phyloP scores from a whole-genome alignment of 2,113 vertebrate species.

The Apteryx owenii region DNA sequence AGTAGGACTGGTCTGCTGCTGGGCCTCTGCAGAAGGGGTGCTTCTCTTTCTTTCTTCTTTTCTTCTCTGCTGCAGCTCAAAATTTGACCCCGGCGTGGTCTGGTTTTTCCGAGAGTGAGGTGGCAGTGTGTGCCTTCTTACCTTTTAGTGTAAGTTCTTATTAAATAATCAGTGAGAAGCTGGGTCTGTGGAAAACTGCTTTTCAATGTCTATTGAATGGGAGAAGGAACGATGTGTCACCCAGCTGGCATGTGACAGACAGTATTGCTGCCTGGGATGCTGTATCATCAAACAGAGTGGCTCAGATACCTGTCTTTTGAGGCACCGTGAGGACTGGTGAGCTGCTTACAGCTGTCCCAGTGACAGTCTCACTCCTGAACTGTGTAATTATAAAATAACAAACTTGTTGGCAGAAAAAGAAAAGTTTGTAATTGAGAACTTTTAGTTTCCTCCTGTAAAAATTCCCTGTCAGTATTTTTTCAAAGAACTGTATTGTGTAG shows the following conservation, averaged over 20 bases:
- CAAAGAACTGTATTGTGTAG: background rate
- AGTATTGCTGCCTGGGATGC: background rate
- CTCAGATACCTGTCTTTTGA: background rate
- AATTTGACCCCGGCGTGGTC: background rate
- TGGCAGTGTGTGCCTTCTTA: background rate
- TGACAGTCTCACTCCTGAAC: background rate
- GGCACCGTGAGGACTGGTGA: fast-evolving
- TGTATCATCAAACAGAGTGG: background rate
- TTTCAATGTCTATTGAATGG: background rate
- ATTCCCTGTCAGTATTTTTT: background rate
- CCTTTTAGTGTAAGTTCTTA: background rate
- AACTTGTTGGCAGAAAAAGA: background rate
- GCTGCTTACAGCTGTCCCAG: background rate
- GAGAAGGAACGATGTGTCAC: background rate
- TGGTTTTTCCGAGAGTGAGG: background rate
- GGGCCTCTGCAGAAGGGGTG: background rate
- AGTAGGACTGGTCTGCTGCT: background rate
- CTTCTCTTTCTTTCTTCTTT: background rate
- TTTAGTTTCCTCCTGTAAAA: background rate
- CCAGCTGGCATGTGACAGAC: background rate
- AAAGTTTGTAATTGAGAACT: background rate
- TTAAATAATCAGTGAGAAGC: background rate
- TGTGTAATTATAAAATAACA: background rate
- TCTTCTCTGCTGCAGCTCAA: background rate
- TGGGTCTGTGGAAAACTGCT: background rate